These are phyloP conservation scores for Bombus superbus DNA, from an alignment of 1,140 invertebrate genomes.

Conservation along the genomic window DNA sequence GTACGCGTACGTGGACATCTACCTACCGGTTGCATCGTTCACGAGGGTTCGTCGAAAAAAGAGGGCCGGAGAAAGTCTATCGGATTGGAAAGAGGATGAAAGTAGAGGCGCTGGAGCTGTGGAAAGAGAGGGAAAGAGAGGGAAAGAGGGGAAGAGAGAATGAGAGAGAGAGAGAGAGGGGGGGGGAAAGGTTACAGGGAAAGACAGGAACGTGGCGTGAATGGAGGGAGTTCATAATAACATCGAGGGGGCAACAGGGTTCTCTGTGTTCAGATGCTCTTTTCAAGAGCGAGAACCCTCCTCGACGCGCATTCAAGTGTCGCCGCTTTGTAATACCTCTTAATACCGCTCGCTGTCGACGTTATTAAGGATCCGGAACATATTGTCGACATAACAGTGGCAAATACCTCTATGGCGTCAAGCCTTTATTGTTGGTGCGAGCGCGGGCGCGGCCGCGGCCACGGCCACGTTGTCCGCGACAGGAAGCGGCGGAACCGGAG, in stretches of 20 bases:
- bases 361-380: slow-evolving; percentile 79
- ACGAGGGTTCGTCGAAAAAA: background rate
- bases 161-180: slow-evolving; percentile 38
- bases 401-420: slow-evolving; percentile 71
- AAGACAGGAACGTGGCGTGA: slow-evolving; percentile 53
- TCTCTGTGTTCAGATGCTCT: slow-evolving; percentile 77
- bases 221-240: slow-evolving; percentile 76
- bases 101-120: slow-evolving; percentile 50
- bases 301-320: slow-evolving; percentile 81
- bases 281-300: slow-evolving; percentile 77
- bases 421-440: slow-evolving; percentile 67
- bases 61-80: slow-evolving; percentile 25
- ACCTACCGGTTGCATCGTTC: background rate
- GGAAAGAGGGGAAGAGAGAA: background rate
- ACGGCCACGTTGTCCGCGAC: background rate
- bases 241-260: slow-evolving; percentile 65
- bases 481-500: slow-evolving; percentile 47
- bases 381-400: slow-evolving; percentile 76
- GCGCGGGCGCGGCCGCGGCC: slow-evolving; percentile 1
- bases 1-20: background rate
- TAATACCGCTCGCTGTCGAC: slow-evolving; percentile 79
- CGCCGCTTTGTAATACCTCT: slow-evolving; percentile 80
- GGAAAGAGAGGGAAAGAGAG: slow-evolving; percentile 7
- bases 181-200: slow-evolving; percentile 5
- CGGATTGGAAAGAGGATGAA: slow-evolving; percentile 41